Evolutionary conservation across 2,888 invertebrate species (phyloP).

Genomic region (Trachelus tabidus): DNA sequence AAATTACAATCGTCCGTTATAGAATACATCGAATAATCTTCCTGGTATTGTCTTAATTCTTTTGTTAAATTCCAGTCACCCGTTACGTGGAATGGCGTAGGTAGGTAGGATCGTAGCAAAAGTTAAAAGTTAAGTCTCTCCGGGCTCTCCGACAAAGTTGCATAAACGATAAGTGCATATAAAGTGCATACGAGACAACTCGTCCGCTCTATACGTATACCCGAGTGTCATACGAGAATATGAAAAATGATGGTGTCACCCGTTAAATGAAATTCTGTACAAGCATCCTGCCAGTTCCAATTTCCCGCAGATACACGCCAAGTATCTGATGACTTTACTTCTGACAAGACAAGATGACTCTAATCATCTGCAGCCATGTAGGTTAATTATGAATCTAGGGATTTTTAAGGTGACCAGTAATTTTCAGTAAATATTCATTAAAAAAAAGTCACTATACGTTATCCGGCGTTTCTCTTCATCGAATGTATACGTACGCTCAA

Average conservation of each 20-base stretch:
- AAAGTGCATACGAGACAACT: not conserved
- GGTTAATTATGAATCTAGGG: not conserved
- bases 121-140: not conserved
- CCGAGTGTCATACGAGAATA: not conserved
- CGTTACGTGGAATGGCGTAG: not conserved
- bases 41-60: not conserved
- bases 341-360: not conserved
- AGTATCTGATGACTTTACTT: not conserved
- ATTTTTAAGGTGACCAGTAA: not conserved
- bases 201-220: not conserved
- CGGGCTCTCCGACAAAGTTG: not conserved
- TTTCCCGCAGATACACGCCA: not conserved
- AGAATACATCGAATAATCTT: not conserved
- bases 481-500: not conserved
- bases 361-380: not conserved
- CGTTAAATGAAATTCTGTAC: not conserved
- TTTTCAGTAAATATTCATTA: not conserved
- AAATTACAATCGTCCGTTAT: not conserved
- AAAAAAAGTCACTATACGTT: not conserved
- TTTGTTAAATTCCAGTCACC: not conserved
- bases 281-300: not conserved
- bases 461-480: not conserved
- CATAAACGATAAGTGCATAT: not conserved
- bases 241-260: not conserved
- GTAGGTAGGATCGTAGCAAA: not conserved